Evolutionary conservation across 2,113 vertebrate species (phyloP).

Genomic region (Pao palembangensis): DNA sequence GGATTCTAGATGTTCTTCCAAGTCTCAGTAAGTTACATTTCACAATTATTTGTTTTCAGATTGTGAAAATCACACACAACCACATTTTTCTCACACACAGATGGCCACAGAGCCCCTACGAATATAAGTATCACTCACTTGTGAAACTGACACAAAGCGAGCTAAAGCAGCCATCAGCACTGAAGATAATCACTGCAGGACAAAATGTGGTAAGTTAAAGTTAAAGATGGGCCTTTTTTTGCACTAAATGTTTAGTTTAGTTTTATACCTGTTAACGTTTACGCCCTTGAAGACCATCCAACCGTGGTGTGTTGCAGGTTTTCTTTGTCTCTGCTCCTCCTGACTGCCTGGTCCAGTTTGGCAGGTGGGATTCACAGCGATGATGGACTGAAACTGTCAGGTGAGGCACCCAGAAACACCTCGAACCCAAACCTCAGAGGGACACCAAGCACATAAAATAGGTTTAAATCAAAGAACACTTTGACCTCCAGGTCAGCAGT

Average conservation of each 20-base stretch:
- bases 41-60: conserved; percentile 19
- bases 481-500: no score
- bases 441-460: conserved; percentile 1
- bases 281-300: no score
- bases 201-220: neutral
- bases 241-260: no score
- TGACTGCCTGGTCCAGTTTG: conserved; percentile 34
- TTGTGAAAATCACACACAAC: neutral
- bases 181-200: neutral
- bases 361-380: conserved; percentile 25
- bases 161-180: no score
- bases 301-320: conserved; percentile 31
- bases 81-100: neutral
- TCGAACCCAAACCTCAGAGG: no score
- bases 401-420: conserved; percentile 27
- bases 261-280: no score
- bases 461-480: no score
- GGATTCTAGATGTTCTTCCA: conserved; percentile 1
- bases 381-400: conserved; percentile 31
- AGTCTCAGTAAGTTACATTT: conserved; percentile 15
- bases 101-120: neutral
- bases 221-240: no score
- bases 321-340: conserved; percentile 34
- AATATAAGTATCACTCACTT: neutral
- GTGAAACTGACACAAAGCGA: neutral